Evolutionary conservation across 35 echinoderm and acorn worm species (phyloP).

Genomic region (Lytechinus variegatus): DNA sequence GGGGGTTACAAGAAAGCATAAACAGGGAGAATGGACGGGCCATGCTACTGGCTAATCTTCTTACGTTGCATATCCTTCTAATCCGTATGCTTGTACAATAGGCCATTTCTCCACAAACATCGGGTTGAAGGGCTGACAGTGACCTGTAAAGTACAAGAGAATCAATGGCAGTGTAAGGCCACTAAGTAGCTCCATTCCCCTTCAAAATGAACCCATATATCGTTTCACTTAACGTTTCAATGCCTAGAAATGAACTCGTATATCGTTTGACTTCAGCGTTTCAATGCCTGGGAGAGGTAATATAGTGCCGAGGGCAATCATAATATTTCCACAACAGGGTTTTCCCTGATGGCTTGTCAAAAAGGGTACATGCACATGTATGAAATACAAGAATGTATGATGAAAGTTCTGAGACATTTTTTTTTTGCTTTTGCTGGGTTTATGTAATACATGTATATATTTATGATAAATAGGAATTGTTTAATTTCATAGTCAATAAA

Average conservation of each 20-base stretch:
- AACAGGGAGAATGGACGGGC: neutral
- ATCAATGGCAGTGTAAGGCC: neutral
- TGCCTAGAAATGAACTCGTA: neutral
- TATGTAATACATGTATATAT: no score
- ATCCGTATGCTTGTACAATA: conserved; percentile 84
- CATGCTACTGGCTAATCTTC: neutral
- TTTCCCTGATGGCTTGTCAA: neutral
- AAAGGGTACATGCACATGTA: neutral
- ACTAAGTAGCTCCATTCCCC: neutral
- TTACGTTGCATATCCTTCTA: conserved; percentile 96
- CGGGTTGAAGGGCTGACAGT: conserved; percentile 73
- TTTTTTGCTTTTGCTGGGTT: no score
- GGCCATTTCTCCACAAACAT: conserved; percentile 99
- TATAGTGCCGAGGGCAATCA: neutral
- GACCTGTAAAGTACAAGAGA: conserved; percentile 64
- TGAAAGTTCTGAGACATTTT: no score
- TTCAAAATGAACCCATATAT: neutral
- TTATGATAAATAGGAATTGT: no score
- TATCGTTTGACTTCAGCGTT: neutral
- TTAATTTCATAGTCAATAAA: no score
- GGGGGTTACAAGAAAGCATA: neutral
- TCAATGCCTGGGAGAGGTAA: neutral
- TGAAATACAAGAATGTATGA: neutral
- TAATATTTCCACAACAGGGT: neutral
- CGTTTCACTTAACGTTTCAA: no score